These are phyloP conservation scores for Sycophaga agraensis DNA, from an alignment of 1,140 invertebrate species.

Conservation along the genomic window DNA sequence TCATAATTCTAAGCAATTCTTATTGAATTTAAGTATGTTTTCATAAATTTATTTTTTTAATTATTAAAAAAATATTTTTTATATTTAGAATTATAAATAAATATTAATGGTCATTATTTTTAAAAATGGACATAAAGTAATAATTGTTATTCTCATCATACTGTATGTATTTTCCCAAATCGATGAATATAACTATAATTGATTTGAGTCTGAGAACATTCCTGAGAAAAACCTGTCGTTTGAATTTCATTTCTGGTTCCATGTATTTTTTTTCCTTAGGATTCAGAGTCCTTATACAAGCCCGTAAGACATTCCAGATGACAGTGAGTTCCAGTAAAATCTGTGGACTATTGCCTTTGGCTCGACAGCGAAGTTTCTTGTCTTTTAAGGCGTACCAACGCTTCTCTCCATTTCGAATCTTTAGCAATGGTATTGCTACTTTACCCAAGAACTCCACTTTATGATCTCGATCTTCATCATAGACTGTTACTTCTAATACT, in stretches of 20 bases:
- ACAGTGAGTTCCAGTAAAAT: conserved; percentile 91
- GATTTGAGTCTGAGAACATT: conserved; percentile 93
- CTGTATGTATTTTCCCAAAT: conserved; percentile 90
- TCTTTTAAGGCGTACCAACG: conserved; percentile 97
- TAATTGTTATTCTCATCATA: conserved; percentile 55
- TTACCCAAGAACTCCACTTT: conserved; percentile 97
- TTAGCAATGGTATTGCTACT: conserved; percentile 83
- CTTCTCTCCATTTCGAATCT: conserved; percentile 88
- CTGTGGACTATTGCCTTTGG: conserved; percentile 88
- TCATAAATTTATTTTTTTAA: too few species aligned
- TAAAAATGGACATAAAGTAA: too few species aligned
- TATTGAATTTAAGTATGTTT: too few species aligned
- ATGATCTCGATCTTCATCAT: conserved; percentile 97
- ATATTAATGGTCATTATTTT: too few species aligned
- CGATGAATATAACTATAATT: conserved; percentile 85
- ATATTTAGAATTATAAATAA: too few species aligned
- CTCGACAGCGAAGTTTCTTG: conserved; percentile 83
- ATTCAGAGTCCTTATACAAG: conserved; percentile 88
- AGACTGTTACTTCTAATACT: conserved; percentile 94
- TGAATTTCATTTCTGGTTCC: conserved; percentile 93
- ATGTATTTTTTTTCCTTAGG: conserved; percentile 96
- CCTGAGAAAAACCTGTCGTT: conserved; percentile 87
- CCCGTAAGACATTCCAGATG: conserved; percentile 90
- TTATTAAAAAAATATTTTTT: too few species aligned
- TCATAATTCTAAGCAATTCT: too few species aligned